Percentiles rank a stretch among this genome's conserved stretches.
Evolutionary conservation across 2,113 vertebrate species (phyloP).

Genomic region (Protobothrops mucrosquamatus): DNA sequence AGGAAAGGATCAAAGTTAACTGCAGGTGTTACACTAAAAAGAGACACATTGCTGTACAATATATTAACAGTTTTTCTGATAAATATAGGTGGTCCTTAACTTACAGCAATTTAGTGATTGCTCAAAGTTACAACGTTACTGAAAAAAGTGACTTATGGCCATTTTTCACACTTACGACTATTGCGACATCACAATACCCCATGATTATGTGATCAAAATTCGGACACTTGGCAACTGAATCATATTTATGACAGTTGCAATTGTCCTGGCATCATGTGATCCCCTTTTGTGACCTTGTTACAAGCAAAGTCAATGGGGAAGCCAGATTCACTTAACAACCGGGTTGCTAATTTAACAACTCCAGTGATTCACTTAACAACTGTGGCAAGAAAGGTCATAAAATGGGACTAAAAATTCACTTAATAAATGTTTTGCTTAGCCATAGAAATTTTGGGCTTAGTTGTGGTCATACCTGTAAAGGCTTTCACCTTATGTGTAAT

Average conservation of each 20-base stretch:
- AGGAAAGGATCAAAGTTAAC: not conserved
- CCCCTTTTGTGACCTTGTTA: not conserved
- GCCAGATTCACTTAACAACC: not conserved
- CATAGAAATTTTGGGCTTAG: not conserved
- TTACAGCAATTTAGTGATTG: not conserved
- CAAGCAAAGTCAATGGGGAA: not conserved
- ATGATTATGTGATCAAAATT: not conserved
- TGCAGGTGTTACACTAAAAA: not conserved
- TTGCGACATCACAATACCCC: not conserved
- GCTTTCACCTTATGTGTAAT: fast-evolving
- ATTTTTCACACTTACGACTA: not conserved
- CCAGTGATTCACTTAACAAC: not conserved
- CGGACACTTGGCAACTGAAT: not conserved
- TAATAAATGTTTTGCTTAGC: not conserved
- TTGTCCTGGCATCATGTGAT: not conserved
- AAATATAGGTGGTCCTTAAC: not conserved
- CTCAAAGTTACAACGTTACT: not conserved
- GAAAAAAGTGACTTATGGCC: not conserved
- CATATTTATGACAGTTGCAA: not conserved
- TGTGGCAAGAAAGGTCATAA: not conserved
- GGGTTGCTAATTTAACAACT: not conserved
- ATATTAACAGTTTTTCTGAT: not conserved
- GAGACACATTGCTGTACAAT: not conserved
- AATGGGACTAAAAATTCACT: not conserved
- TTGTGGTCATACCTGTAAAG: not conserved